Percentiles rank a stretch among this genome's conserved stretches.
phyloP scores from a whole-genome alignment of 2,797 vertebrate species.

The Thamnophis elegans region DNA sequence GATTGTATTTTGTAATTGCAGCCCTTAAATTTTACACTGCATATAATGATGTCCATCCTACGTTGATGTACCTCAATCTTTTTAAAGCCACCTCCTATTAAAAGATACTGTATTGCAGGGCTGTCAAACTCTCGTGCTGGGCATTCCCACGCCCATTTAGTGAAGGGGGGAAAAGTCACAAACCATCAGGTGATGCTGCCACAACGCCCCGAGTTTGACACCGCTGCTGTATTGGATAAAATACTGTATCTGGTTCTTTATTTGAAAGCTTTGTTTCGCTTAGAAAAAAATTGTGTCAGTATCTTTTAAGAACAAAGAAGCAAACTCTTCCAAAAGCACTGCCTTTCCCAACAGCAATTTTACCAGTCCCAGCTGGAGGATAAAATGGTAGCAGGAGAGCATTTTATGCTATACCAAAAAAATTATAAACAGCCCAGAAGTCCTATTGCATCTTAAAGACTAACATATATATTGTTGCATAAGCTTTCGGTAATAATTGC shows the following conservation, averaged over 20 bases:
- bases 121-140: too few species aligned
- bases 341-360: not conserved
- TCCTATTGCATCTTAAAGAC: not conserved
- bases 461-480: not conserved
- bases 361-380: not conserved
- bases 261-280: not conserved
- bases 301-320: not conserved
- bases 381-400: not conserved
- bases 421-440: not conserved
- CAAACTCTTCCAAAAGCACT: not conserved
- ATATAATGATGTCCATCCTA: not conserved
- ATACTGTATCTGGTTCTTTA: not conserved
- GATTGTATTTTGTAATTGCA: not conserved
- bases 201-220: too few species aligned
- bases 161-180: too few species aligned
- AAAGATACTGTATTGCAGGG: not conserved
- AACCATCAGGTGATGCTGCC: too few species aligned
- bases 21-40: not conserved
- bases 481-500: not conserved
- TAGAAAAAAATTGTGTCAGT: not conserved
- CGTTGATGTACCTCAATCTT: not conserved
- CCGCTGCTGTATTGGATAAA: not conserved
- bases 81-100: not conserved
- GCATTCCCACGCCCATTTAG: too few species aligned
- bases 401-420: not conserved